Evolutionary conservation across 2,888 invertebrate species (phyloP).

Genomic region (Lochmaea capreae): DNA sequence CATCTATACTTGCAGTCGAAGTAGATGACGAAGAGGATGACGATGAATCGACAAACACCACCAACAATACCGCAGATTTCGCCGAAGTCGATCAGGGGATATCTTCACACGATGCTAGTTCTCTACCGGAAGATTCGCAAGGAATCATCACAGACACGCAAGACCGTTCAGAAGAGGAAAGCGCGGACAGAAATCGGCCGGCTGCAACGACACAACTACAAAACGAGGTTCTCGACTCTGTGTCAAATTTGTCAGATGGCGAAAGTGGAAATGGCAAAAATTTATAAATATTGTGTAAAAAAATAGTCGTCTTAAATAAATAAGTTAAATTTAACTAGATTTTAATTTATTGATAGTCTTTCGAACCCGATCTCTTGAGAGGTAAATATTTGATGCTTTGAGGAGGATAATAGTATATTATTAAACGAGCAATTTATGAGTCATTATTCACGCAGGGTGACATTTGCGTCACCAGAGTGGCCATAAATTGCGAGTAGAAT

Average conservation of each 20-base stretch:
- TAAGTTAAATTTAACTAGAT: too few relatives aligned
- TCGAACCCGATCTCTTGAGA: too few relatives aligned
- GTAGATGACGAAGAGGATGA: conserved; percentile 55
- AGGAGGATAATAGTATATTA: too few relatives aligned
- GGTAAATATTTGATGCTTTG: too few relatives aligned
- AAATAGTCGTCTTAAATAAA: not conserved
- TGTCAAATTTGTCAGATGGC: conserved; percentile 41
- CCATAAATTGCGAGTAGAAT: too few relatives aligned
- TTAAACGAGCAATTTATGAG: too few relatives aligned
- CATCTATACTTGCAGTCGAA: conserved; percentile 59
- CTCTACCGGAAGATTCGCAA: conserved; percentile 51
- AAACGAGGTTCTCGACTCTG: conserved; percentile 48
- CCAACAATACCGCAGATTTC: conserved; percentile 51
- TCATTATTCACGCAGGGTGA: too few relatives aligned
- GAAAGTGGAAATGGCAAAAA: conserved; percentile 6
- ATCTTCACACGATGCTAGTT: conserved; percentile 51
- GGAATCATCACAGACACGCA: not conserved
- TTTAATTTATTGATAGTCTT: too few relatives aligned
- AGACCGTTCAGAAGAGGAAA: conserved; percentile 10
- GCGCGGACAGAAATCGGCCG: not conserved
- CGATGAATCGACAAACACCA: conserved; percentile 40
- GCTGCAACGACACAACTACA: conserved; percentile 34
- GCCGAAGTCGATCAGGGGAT: conserved; percentile 53
- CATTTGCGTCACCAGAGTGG: too few relatives aligned
- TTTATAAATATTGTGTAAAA: not conserved